Evolutionary conservation across 2,888 invertebrate species (phyloP).

Genomic region (Strigamia crassipes): DNA sequence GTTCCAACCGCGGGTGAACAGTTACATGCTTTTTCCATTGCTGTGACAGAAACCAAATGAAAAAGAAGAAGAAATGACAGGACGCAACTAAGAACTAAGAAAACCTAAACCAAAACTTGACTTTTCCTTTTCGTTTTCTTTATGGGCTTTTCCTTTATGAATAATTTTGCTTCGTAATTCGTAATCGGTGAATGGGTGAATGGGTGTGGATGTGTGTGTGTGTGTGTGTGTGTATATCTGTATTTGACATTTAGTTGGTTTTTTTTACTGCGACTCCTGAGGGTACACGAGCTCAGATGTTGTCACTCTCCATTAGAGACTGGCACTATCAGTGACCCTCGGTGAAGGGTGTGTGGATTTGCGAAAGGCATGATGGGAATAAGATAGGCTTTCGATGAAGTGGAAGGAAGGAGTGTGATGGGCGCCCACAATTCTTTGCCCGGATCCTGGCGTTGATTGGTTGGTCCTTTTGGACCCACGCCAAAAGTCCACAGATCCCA

Average conservation of each 20-base stretch:
- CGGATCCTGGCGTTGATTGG: slow-evolving; percentile 14
- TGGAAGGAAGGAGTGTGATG: background rate
- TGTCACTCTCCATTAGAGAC: background rate
- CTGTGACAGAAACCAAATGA: background rate
- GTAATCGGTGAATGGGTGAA: too few species aligned
- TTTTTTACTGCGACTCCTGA: background rate
- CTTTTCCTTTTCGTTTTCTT: too few species aligned
- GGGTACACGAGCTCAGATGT: background rate
- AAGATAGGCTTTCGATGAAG: slow-evolving; percentile 31
- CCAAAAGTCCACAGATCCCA: slow-evolving; percentile 14
- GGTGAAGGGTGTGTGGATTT: slow-evolving; percentile 13
- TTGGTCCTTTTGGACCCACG: slow-evolving; percentile 5
- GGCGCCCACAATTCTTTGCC: slow-evolving; percentile 29
- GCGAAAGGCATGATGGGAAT: slow-evolving; percentile 25
- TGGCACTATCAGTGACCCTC: background rate
- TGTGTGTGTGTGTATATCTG: background rate
- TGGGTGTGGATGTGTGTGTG: background rate
- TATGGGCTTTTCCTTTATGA: too few species aligned
- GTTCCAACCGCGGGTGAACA: background rate
- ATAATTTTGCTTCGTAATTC: too few species aligned
- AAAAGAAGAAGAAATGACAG: too few species aligned
- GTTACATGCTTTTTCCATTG: slow-evolving; percentile 14
- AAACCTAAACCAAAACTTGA: too few species aligned
- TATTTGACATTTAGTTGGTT: background rate
- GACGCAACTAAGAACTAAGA: too few species aligned